phyloP scores from a whole-genome alignment of 2,888 invertebrate genomes.

The Cataglyphis cursor region DNA sequence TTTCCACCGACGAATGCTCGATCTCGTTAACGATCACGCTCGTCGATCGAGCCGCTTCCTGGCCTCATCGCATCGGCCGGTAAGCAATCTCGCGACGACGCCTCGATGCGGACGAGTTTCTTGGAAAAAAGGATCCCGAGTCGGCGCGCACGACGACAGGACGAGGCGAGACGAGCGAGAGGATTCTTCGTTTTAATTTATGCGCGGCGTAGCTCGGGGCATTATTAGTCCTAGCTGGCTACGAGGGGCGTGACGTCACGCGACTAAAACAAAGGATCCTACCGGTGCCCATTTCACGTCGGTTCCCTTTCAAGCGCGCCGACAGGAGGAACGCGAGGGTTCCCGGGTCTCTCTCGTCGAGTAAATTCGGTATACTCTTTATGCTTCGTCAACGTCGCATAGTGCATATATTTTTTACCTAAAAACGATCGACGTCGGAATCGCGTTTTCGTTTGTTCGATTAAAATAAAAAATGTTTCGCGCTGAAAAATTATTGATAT shows the following conservation, averaged over 20 bases:
- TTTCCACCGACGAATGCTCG: conserved; percentile 46
- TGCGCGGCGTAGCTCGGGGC: conserved; percentile 83
- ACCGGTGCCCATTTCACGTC: conserved; percentile 77
- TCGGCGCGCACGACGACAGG: conserved; percentile 29
- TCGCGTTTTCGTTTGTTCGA: not conserved
- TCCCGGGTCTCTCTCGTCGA: conserved; percentile 34
- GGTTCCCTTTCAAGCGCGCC: conserved; percentile 81
- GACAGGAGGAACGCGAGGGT: conserved; percentile 70
- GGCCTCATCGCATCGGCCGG: conserved; percentile 2
- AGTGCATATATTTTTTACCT: conserved; percentile 18
- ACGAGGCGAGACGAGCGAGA: conserved; percentile 60
- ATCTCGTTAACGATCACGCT: conserved; percentile 52
- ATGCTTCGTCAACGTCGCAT: conserved; percentile 52
- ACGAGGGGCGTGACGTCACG: conserved; percentile 84
- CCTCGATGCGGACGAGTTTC: conserved; percentile 68
- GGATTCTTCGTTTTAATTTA: conserved; percentile 83
- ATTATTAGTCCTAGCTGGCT: conserved; percentile 84
- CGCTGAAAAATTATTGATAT: not conserved
- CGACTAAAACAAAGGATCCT: conserved; percentile 85
- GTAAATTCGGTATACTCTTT: conserved; percentile 42
- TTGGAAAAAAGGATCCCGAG: conserved; percentile 67
- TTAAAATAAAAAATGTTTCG: not conserved
- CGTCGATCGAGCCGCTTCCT: conserved; percentile 46
- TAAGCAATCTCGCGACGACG: conserved; percentile 50
- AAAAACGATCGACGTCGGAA: not conserved